Evolutionary conservation across 2,113 vertebrate genomes (phyloP).

Genomic region (Eretmochelys imbricata): DNA sequence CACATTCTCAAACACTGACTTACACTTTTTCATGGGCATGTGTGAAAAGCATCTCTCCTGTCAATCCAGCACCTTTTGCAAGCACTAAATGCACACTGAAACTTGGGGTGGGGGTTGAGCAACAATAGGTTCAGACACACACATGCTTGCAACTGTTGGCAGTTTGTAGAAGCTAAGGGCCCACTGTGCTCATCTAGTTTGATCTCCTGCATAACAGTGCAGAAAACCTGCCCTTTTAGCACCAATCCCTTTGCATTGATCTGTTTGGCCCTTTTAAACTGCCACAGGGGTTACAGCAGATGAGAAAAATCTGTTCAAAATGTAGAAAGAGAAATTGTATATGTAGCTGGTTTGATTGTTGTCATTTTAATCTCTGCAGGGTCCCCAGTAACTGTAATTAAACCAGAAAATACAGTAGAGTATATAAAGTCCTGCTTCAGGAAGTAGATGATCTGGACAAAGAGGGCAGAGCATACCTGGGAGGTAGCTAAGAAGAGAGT

Average conservation of each 20-base stretch:
- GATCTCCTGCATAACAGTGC: background rate
- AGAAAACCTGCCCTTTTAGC: background rate
- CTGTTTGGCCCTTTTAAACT: background rate
- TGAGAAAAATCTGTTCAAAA: background rate
- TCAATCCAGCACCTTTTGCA: background rate
- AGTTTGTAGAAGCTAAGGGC: background rate
- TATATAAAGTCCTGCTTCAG: background rate
- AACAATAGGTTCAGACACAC: background rate
- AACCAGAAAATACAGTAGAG: background rate
- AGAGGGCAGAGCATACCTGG: background rate
- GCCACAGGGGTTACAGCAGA: background rate
- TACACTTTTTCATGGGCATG: background rate
- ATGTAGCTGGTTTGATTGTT: background rate
- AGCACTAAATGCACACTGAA: background rate
- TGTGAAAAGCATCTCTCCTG: background rate
- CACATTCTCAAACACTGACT: background rate
- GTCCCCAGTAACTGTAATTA: background rate
- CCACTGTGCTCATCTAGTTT: background rate
- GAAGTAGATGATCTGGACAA: background rate
- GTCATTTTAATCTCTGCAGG: background rate
- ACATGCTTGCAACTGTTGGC: background rate
- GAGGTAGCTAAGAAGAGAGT: background rate
- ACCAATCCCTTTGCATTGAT: background rate
- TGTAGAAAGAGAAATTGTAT: background rate
- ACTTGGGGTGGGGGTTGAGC: rapidly evolving